Evolutionary conservation across 1,140 invertebrate genomes (phyloP), one percentile per base, ranked within the genome.

Genomic region (Metaphire vulgaris): DNA sequence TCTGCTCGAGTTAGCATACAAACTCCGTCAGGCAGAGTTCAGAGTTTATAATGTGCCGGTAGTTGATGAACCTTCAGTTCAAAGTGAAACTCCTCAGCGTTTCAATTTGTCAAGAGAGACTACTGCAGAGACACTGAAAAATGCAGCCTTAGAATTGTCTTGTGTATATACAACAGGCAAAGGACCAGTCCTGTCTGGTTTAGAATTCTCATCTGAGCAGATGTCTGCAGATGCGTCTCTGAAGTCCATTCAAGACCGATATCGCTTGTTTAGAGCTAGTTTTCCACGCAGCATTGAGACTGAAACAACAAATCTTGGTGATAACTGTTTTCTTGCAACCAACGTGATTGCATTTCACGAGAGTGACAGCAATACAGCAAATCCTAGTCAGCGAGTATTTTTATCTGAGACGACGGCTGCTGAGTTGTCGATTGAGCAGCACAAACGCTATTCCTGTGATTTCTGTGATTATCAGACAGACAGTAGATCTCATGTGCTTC

Each of bases 381-480:
- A 56, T 21, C 21, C 6, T 56, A 21, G 6, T 12, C 21, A 12
- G 41, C 6, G 21, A 56, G 21, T 56, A 56, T 56, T 21, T 6
- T 21, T 21, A 56, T 56, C 6, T 56, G 6, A 56, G 21, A 56
- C 6, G 41, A 21, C 41, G 6, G 41, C 41, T 12, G 6, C 41
- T 12, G 6, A 6, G 21, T 12, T 6, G 21, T 6, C 6, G 21
- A 21, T 56, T 56, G 41, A 56, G 21, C 41, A 6, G 41, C 41
- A 56, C 6, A 73, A 73, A 56, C 32, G 41, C n/a, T 41, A 34
- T 41, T n/a, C 33, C 2, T 77, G 76, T 34, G 72, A 26, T 15
- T 30, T 31, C 33, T 77, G 76, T 29, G 32, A 29, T 21, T 77
- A 77, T 66, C 33, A 74, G 28, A 77, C 76, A 2, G 76, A 77